A percentile compares a stretch with the other conserved stretches of the same genome.
Evolutionary conservation across 2,797 vertebrate species (phyloP).

Genomic region (Pempheris klunzingeri): DNA sequence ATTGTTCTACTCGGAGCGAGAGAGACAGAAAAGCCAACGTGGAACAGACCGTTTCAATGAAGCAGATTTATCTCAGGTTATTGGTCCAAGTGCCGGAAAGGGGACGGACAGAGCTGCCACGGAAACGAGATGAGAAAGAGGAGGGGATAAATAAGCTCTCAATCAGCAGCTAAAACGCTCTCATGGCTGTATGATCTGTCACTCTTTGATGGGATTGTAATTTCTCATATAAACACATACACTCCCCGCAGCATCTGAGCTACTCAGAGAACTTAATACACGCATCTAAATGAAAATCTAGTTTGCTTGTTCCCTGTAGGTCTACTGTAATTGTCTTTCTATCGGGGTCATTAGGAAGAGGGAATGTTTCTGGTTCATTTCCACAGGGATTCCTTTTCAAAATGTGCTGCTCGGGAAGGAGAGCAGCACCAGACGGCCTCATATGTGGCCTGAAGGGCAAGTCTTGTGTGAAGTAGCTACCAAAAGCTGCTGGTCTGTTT

Average conservation of each 20-base stretch:
- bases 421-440: conserved; percentile 41
- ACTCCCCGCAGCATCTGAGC: conserved; percentile 41
- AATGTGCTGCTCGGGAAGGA: conserved; percentile 42
- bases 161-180: conserved; percentile 23
- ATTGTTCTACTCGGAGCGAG: conserved; percentile 54
- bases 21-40: conserved; percentile 34
- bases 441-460: conserved; percentile 29
- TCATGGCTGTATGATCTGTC: conserved; percentile 35
- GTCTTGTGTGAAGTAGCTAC: not conserved
- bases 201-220: conserved; percentile 38
- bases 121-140: conserved; percentile 36
- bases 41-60: conserved; percentile 62
- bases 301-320: conserved; percentile 67
- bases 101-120: conserved; percentile 40
- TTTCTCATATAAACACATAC: conserved; percentile 45
- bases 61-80: conserved; percentile 70
- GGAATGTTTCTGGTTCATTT: conserved; percentile 68
- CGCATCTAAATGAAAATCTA: conserved; percentile 78
- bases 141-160: conserved; percentile 34
- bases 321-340: conserved; percentile 69
- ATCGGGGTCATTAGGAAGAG: conserved; percentile 74
- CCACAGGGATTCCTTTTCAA: conserved; percentile 39
- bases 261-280: conserved; percentile 50
- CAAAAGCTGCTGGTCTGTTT: not conserved
- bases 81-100: conserved; percentile 49